A percentile compares a stretch with the other conserved stretches of the same genome.
Conservation (phyloP, 2,797 vertebrate genomes). For the Spinus olivaceus region DNA sequence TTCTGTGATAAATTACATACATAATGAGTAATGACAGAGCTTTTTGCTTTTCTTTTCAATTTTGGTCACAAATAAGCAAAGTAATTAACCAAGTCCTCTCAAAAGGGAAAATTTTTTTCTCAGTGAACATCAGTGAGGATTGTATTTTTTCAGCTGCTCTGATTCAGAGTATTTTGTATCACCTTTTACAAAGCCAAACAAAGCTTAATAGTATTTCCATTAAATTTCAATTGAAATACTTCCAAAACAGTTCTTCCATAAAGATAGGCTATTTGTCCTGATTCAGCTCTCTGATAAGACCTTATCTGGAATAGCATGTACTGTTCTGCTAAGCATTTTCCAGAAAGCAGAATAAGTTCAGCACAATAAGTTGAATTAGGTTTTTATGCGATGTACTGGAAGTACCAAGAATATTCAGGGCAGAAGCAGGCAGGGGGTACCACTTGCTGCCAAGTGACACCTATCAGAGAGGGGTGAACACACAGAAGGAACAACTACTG, state of each 20-base stretch:
- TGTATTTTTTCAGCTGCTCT: slow-evolving; percentile 59
- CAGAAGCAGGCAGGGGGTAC: background rate
- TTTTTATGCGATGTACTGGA: slow-evolving; percentile 3
- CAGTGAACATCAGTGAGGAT: background rate
- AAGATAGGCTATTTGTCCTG: slow-evolving; percentile 66
- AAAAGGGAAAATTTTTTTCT: background rate
- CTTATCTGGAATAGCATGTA: slow-evolving; percentile 57
- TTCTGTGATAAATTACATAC: slow-evolving; percentile 47
- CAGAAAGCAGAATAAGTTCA: slow-evolving; percentile 36
- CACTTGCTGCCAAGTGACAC: background rate
- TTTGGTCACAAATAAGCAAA: slow-evolving; percentile 49
- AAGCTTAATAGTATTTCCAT: slow-evolving; percentile 65
- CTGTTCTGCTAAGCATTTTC: slow-evolving; percentile 60
- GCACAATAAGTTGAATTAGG: background rate
- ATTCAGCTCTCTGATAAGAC: slow-evolving; percentile 60
- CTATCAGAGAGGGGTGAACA: background rate
- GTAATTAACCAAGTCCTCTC: slow-evolving; percentile 50
- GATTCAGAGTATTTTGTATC: slow-evolving; percentile 59
- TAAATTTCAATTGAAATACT: slow-evolving; percentile 63
- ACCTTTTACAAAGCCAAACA: slow-evolving; percentile 65
- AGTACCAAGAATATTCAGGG: background rate
- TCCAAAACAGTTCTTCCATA: slow-evolving; percentile 63
- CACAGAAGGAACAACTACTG: background rate
- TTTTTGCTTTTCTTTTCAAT: slow-evolving; percentile 56
- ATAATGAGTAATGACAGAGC: slow-evolving; percentile 49